Conservation (phyloP, 2,113 vertebrate genomes). For the Microcebus murinus region DNA sequence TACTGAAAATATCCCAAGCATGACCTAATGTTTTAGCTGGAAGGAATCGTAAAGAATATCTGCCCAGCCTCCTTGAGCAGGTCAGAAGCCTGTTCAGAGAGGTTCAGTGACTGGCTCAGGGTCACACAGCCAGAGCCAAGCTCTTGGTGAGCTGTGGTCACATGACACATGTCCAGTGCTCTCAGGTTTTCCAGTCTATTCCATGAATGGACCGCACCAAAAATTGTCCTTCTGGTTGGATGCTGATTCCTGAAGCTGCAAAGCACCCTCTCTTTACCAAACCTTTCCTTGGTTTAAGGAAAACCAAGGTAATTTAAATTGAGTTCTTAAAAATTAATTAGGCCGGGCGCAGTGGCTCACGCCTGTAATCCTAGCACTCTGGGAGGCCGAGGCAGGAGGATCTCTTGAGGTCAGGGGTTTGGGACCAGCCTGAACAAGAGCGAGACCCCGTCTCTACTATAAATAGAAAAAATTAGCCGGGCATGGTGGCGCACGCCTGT, state of each 20-base stretch:
- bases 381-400: too few relatives aligned
- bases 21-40: background rate
- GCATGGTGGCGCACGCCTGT: fast-evolving
- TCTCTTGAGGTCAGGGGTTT: too few relatives aligned
- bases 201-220: background rate
- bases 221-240: background rate
- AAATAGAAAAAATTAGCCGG: too few relatives aligned
- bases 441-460: too few relatives aligned
- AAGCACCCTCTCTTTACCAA: background rate
- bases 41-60: background rate
- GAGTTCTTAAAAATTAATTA: background rate
- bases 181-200: background rate
- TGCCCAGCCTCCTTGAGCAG: background rate
- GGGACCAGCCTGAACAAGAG: too few relatives aligned
- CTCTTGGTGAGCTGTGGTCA: fast-evolving
- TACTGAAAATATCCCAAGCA: background rate
- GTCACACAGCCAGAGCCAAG: background rate
- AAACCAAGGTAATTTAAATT: background rate
- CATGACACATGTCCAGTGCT: fast-evolving
- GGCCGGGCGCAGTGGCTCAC: too few relatives aligned
- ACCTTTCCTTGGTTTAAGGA: background rate
- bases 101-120: background rate
- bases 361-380: too few relatives aligned
- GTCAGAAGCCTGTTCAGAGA: background rate
- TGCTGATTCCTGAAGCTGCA: background rate